Conservation (phyloP, 2,113 vertebrate genomes). For the Caloenas nicobarica region DNA sequence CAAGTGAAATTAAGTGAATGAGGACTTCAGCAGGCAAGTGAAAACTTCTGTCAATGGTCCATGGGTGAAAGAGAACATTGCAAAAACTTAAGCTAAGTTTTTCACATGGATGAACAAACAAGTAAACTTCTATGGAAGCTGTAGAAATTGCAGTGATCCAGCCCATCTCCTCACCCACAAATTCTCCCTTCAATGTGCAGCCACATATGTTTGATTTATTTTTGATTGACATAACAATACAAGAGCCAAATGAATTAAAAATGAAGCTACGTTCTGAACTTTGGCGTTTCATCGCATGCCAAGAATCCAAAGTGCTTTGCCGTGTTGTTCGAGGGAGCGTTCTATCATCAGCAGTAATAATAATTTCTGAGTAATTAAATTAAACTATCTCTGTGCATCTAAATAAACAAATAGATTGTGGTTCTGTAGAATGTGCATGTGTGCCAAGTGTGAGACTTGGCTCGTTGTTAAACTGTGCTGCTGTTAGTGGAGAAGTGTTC, state of each 20-base stretch:
- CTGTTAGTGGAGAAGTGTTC: background rate
- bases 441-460: conserved; percentile 42
- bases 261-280: background rate
- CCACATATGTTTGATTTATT: conserved; percentile 45
- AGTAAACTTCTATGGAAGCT: background rate
- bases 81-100: background rate
- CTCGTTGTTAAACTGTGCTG: background rate
- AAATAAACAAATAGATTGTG: conserved; percentile 68
- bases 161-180: conserved; percentile 4
- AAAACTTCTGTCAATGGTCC: background rate
- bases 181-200: background rate
- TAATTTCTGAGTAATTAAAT: conserved; percentile 58
- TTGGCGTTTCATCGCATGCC: conserved; percentile 39
- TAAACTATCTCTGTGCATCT: conserved; percentile 62
- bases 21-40: background rate
- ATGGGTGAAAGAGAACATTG: background rate
- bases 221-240: conserved; percentile 51
- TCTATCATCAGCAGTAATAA: conserved; percentile 37
- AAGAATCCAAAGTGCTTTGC: conserved; percentile 24
- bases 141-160: background rate
- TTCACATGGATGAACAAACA: background rate
- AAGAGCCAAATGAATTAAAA: conserved; percentile 53
- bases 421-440: conserved; percentile 16
- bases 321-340: background rate
- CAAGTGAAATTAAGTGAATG: background rate